Conservation (phyloP, 1,140 invertebrate species). For the Ceratina australensis region DNA sequence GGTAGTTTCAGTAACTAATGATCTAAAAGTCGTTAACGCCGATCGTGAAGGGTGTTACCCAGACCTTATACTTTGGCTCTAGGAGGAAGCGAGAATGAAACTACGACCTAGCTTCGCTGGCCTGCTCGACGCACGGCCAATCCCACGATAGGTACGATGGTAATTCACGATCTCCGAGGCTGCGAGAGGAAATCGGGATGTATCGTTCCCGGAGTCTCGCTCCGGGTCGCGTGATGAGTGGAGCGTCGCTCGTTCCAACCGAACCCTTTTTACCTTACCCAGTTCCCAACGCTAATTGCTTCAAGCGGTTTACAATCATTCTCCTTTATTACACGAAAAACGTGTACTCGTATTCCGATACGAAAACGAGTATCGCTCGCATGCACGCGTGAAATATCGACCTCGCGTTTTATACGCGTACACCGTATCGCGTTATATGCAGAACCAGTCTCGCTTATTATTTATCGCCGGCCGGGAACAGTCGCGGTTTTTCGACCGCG, state of each 20-base stretch:
- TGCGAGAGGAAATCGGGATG: constrained; percentile 37
- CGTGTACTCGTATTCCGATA: no score
- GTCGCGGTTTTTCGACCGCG: constrained; percentile 32
- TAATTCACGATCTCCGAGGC: constrained; percentile 68
- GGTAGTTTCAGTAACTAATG: constrained; percentile 80
- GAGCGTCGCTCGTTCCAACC: neutral
- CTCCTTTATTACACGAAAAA: no score
- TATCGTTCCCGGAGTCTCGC: neutral
- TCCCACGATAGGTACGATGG: constrained; percentile 69
- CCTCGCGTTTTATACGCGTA: constrained; percentile 26
- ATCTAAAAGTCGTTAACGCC: constrained; percentile 79
- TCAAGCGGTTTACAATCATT: no score
- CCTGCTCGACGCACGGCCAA: constrained; percentile 65
- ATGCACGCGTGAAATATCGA: no score
- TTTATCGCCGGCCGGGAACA: constrained; percentile 47
- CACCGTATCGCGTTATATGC: constrained; percentile 24
- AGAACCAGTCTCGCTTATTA: constrained; percentile 48
- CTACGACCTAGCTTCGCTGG: constrained; percentile 58
- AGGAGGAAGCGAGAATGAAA: constrained; percentile 69
- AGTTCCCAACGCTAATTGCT: no score
- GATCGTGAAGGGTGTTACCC: constrained; percentile 70
- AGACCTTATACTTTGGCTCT: constrained; percentile 55
- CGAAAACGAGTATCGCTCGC: no score
- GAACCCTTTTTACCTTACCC: neutral
- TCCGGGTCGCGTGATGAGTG: constrained; percentile 2